Evolutionary conservation across 92 coral and sea anemone genomes (phyloP), one percentile per base, ranked within the genome.

Genomic region (Scolanthus callimorphus): DNA sequence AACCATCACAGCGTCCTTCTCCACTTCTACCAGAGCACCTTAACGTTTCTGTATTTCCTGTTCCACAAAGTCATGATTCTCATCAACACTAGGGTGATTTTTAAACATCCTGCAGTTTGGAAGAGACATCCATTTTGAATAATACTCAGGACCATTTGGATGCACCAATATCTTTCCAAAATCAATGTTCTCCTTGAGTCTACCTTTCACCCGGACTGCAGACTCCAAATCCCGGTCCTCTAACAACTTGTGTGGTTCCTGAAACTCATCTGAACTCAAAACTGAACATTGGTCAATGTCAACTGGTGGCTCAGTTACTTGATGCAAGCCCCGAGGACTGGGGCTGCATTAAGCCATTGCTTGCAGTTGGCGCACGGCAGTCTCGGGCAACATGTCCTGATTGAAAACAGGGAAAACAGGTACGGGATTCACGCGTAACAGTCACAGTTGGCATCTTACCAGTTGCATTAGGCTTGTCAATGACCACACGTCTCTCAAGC

Each of bases 361-460:
- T 61, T 4, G n/a, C n/a, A n/a, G n/a, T n/a, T n/a, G 67, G 53
- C 46, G 90, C 69, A 24, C 73, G 63, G 41, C 81, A 83, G 23
- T 83, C 85, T 30, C 73, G 27, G 51, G 90, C 78, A 26, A 70
- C 31, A 38, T 77, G 84, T 20, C 80, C 84, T 15, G 75, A 62
- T 19, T 62, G 51, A 19, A 70, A 65, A 63, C 84, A 83, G 66
- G 65, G 90, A 72, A 83, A 83, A 83, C 90, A 83, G 30, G 71
- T 26, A 11, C 46, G 52, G 27, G 71, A 22, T 47, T 70, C 31
- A 57, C 71, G 55, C 28, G 48, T 57, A 17, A 62, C 51, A 11
- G 27, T 21, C 9, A 43, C 26, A 25, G 64, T 57, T 30, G 58
- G 27, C 26, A 43, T 9, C 55, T 73, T 62, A 53, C 79, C 79